Base-by-base conservation (phyloP, 2,797 vertebrate species). In the Lacerta bilineata region DNA sequence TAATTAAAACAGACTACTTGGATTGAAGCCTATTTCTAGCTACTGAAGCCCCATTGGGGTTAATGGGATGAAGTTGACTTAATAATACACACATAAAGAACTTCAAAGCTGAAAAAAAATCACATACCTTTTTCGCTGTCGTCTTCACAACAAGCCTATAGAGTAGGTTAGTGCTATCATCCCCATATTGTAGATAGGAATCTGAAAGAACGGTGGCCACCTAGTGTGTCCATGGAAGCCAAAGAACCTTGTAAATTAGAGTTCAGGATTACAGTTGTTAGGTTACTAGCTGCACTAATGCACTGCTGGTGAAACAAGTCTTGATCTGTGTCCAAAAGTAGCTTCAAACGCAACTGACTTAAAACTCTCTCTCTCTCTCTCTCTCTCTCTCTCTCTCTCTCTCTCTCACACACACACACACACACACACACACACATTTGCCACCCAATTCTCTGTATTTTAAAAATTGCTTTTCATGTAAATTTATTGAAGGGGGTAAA, bases 1-100 rank as follows among this genome's bases (percentile, higher is more conserved):
- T 80, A 89, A 88, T 88, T 88, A 77, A 83, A 89, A 89, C 23
- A 55, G 55, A 46, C n/a, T n/a, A 36, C n/a, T 68, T 64, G 55
- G 59, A 72, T 39, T n/a, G 41, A 80, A 39, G 68, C 41, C 50
- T 27, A 50, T 85, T 80, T 66, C 50, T 75, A 29, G 55, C 55
- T 55, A 81, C 9, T n/a, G 11, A 87, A 81, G 36, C 15, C 27
- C 27, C 59, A 76, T 64, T 88, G 82, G 23, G 50, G 55, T 71
- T 84, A 79, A 80, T 66, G 66, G 33, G 9, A 74, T 23, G 43
- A 23, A 59, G 50, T 25, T n/a, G 39, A 61, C 64, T 69, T 69
- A 83, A 66, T 59, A 59, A 25, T 80, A 25, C 20, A n/a, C 10
- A 71, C n/a, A n/a, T 25, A 64, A 61, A n/a, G 69, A 36, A 11